phyloP scores from a whole-genome alignment of 2,888 invertebrate genomes.

The Coenonympha glycerion region DNA sequence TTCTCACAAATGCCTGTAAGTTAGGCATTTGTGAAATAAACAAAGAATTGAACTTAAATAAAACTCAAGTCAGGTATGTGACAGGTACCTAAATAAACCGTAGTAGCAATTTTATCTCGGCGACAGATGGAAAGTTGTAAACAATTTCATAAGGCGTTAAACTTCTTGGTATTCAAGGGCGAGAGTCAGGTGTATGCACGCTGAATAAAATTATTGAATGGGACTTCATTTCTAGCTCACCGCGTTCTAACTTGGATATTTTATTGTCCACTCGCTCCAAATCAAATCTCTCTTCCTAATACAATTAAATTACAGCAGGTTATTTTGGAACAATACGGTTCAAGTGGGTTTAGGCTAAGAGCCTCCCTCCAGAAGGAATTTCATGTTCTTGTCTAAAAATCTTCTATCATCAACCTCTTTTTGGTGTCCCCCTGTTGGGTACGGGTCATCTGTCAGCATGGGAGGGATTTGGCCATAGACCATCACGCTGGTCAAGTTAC shows the following conservation, averaged over 20 bases:
- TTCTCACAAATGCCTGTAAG: too few relatives aligned
- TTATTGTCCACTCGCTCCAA: neutral
- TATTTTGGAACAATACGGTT: neutral
- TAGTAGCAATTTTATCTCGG: neutral
- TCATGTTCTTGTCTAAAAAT: too few relatives aligned
- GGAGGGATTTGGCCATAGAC: too few relatives aligned
- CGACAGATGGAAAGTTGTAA: neutral
- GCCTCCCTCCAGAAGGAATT: neutral
- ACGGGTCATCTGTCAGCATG: too few relatives aligned
- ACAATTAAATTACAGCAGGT: neutral
- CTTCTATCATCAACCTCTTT: too few relatives aligned
- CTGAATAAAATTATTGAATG: slow-evolving; percentile 1
- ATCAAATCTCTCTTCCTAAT: neutral
- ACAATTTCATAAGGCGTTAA: slow-evolving; percentile 1
- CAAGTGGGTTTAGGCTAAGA: neutral
- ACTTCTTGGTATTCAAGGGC: slow-evolving; percentile 9
- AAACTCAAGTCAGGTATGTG: too few relatives aligned
- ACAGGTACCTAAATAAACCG: neutral
- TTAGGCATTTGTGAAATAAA: too few relatives aligned
- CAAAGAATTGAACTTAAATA: too few relatives aligned
- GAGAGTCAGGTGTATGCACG: neutral
- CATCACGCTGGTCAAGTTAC: too few relatives aligned
- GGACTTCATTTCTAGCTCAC: neutral
- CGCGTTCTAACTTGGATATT: neutral
- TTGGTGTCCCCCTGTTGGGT: too few relatives aligned